Evolutionary conservation across 92 coral and sea anemone species (phyloP).

Genomic region (Scolanthus callimorphus): DNA sequence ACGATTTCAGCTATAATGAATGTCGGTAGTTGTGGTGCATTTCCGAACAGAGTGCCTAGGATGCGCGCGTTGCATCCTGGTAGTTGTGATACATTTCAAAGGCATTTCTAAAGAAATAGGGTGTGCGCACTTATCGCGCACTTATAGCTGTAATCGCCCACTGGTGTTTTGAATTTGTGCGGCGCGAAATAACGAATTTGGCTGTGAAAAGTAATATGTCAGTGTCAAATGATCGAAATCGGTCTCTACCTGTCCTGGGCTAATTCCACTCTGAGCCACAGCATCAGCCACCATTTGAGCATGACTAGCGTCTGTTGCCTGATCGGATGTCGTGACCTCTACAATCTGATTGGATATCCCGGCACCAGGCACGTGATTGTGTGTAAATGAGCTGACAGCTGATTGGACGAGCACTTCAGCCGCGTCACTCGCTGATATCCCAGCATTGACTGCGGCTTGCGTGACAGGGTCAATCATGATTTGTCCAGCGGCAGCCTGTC

Average conservation of each 20-base stretch:
- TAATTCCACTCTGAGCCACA: conserved; percentile 37
- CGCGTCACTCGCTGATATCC: conserved; percentile 77
- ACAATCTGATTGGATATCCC: conserved; percentile 50
- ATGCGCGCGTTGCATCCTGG: too few relatives aligned
- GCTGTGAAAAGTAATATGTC: too few relatives aligned
- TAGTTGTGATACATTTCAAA: too few relatives aligned
- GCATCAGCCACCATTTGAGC: conserved; percentile 58
- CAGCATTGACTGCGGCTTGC: conserved; percentile 91
- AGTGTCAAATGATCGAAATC: too few relatives aligned
- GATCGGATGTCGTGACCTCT: conserved; percentile 62
- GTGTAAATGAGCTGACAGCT: conserved; percentile 57
- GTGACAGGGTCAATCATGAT: conserved; percentile 81
- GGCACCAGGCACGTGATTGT: conserved; percentile 29
- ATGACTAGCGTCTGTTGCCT: conserved; percentile 47
- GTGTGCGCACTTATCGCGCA: too few relatives aligned
- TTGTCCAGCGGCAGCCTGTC: conserved; percentile 7
- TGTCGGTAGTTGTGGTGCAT: too few relatives aligned
- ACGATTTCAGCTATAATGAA: too few relatives aligned
- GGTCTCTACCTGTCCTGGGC: conserved; percentile 39
- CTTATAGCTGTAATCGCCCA: too few relatives aligned
- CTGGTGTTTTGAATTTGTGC: too few relatives aligned
- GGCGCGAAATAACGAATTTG: too few relatives aligned
- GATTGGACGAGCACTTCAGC: conserved; percentile 76
- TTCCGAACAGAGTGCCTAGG: too few relatives aligned
- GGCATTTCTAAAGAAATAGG: too few relatives aligned